Evolutionary conservation across 2,797 vertebrate species (phyloP).

Genomic region (Chromobotia macracanthus): DNA sequence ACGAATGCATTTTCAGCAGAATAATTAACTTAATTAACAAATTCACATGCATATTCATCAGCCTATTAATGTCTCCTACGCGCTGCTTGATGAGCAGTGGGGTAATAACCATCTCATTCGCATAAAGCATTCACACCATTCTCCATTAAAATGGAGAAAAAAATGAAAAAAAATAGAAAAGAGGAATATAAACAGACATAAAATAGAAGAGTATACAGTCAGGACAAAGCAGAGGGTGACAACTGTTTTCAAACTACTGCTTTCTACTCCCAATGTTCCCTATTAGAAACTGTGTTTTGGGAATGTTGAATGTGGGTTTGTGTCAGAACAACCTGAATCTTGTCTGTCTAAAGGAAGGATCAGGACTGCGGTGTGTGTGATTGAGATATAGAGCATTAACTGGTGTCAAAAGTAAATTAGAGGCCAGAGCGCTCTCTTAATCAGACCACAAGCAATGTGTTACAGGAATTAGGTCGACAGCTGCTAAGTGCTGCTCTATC

Average conservation of each 20-base stretch:
- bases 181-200: conserved; percentile 63
- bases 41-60: conserved; percentile 99
- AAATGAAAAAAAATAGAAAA: conserved; percentile 44
- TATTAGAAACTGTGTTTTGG: background rate
- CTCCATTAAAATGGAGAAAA: conserved; percentile 76
- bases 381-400: conserved; percentile 93
- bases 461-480: conserved; percentile 97
- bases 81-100: conserved; percentile 97
- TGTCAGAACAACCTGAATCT: background rate
- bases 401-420: conserved; percentile 95
- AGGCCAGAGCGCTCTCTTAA: conserved; percentile 97
- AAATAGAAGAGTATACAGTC: conserved; percentile 51
- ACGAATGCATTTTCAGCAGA: conserved; percentile 99
- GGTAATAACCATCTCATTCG: conserved; percentile 98
- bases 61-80: conserved; percentile 99
- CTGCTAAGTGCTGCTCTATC: conserved; percentile 81
- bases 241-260: background rate
- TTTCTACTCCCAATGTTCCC: background rate
- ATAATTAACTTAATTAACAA: conserved; percentile 99
- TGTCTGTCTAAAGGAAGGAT: background rate
- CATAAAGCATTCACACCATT: conserved; percentile 93
- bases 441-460: conserved; percentile 96
- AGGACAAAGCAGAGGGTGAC: conserved; percentile 7
- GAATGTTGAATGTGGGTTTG: background rate
- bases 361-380: conserved; percentile 61